Evolutionary conservation across 2,888 invertebrate genomes (phyloP).

Genomic region (Leucophora obtusa): DNA sequence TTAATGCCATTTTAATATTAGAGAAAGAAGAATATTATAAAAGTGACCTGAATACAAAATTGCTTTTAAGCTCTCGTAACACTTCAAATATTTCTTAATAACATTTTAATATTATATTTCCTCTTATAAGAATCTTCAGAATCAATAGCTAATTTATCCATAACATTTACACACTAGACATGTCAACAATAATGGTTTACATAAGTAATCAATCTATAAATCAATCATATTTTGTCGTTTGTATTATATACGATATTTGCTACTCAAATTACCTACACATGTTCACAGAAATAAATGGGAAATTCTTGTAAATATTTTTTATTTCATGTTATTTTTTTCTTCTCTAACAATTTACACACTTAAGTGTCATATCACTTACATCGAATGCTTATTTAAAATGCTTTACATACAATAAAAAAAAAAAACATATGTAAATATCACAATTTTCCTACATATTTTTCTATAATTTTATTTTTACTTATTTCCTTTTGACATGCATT

Average conservation of each 20-base stretch:
- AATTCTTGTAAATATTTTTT: slow-evolving; percentile 27
- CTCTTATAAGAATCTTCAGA: no score
- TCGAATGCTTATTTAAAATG: slow-evolving; percentile 35
- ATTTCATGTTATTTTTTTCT: neutral
- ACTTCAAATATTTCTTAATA: no score
- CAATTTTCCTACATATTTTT: slow-evolving; percentile 23
- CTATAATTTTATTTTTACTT: slow-evolving; percentile 33
- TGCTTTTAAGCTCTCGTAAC: no score
- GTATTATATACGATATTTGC: neutral
- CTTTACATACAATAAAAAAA: slow-evolving; percentile 9
- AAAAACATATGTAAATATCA: slow-evolving; percentile 45
- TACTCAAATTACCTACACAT: slow-evolving; percentile 10
- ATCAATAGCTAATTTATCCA: no score
- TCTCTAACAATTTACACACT: slow-evolving; percentile 48
- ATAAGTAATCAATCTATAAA: slow-evolving; percentile 50
- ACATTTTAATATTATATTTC: no score
- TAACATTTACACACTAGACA: neutral
- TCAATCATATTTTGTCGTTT: slow-evolving; percentile 48
- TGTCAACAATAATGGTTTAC: slow-evolving; percentile 7
- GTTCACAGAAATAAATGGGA: neutral
- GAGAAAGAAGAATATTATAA: no score
- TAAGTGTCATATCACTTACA: slow-evolving; percentile 57
- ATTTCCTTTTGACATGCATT: slow-evolving; percentile 61
- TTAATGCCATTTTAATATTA: neutral
- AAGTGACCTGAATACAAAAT: no score